Percentiles rank a stretch among this genome's conserved stretches.
Evolutionary conservation across 2,113 vertebrate genomes (phyloP).

Genomic region (Felis chaus): DNA sequence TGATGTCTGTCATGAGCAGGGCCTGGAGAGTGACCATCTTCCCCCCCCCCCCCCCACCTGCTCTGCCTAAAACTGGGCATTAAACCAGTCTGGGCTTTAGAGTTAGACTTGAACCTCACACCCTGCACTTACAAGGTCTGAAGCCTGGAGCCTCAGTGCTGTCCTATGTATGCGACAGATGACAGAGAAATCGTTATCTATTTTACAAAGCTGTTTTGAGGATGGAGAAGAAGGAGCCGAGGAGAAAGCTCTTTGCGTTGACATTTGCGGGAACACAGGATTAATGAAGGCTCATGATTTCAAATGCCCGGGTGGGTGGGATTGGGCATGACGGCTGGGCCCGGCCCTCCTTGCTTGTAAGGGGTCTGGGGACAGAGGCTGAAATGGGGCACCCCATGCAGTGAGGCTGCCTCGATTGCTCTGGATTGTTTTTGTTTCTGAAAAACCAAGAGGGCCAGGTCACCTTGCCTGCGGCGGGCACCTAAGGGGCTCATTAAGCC

Average conservation of each 20-base stretch:
- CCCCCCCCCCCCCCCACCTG: too few relatives aligned
- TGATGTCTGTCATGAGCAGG: conserved; percentile 13
- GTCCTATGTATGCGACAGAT: not conserved
- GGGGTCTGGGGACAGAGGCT: not conserved
- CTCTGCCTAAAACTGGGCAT: not conserved
- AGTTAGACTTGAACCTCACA: not conserved
- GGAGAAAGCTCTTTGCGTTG: not conserved
- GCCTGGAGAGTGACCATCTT: fast-evolving
- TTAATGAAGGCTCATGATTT: not conserved
- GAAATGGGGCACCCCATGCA: not conserved
- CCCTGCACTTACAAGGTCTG: not conserved
- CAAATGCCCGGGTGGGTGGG: not conserved
- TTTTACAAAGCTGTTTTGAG: not conserved
- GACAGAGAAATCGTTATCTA: not conserved
- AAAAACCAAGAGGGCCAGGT: not conserved
- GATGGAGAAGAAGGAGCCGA: not conserved
- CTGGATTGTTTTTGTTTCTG: conserved; percentile 42
- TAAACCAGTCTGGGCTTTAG: not conserved
- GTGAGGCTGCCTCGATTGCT: not conserved
- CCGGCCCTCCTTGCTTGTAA: not conserved
- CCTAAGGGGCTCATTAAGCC: conserved; percentile 63
- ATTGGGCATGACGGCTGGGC: not conserved
- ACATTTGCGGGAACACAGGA: not conserved
- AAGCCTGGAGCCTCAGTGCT: not conserved
- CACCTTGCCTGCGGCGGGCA: not conserved